These are phyloP conservation scores for Drusus annulatus DNA, from an alignment of 1,140 invertebrate species.

Conservation along the genomic window DNA sequence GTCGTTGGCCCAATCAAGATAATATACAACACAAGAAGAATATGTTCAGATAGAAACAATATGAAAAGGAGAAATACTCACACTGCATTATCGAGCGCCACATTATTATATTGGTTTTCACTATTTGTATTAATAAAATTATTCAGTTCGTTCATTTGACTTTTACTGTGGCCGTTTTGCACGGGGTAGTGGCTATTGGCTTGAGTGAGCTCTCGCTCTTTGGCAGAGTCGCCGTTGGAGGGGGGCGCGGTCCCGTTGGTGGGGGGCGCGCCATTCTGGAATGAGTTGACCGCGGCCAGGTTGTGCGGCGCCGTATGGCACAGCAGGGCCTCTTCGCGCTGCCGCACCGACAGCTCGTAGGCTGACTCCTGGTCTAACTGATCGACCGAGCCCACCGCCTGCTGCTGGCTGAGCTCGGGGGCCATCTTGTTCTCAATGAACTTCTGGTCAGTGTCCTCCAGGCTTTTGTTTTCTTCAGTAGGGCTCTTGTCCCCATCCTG, in stretches of 20 bases:
- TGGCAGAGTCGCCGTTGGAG: constrained; percentile 25
- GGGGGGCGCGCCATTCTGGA: constrained; percentile 50
- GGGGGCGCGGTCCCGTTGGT: constrained; percentile 48
- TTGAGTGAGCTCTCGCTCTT: constrained; percentile 37
- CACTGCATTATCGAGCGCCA: constrained; percentile 58
- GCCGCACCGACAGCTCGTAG: constrained; percentile 54
- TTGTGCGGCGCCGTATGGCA: constrained; percentile 53
- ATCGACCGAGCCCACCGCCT: background rate
- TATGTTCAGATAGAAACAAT: background rate
- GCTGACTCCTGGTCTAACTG: constrained; percentile 48
- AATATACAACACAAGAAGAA: no score
- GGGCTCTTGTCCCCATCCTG: constrained; percentile 59
- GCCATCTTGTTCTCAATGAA: constrained; percentile 46
- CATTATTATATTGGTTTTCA: constrained; percentile 56
- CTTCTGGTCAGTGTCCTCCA: constrained; percentile 55
- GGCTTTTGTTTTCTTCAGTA: constrained; percentile 54
- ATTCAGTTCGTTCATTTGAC: constrained; percentile 57
- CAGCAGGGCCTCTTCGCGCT: constrained; percentile 53
- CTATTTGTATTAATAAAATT: constrained; percentile 56
- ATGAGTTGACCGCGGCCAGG: constrained; percentile 30
- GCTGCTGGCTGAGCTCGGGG: constrained; percentile 7
- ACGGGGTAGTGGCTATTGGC: constrained; percentile 51
- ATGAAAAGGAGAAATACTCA: constrained; percentile 47
- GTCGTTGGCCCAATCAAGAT: no score
- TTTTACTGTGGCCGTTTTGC: constrained; percentile 59